Percentiles rank a stretch among this genome's conserved stretches.
Conservation (phyloP, 2,888 invertebrate genomes). For the Imbricaverruca yamaguchii region DNA sequence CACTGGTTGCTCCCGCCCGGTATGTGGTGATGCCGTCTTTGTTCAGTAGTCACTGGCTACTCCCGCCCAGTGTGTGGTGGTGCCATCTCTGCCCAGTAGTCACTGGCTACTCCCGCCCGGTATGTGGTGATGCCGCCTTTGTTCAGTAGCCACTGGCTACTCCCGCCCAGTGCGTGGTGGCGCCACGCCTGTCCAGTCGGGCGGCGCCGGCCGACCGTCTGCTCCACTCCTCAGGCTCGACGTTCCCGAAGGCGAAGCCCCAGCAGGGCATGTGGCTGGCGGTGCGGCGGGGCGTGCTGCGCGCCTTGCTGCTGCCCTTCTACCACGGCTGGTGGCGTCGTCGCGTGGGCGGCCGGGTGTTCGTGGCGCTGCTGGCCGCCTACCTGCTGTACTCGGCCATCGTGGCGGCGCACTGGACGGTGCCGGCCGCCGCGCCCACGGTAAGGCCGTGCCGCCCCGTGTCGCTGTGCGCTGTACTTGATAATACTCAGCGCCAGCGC, state of each 20-base stretch:
- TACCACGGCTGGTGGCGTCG: slow-evolving; percentile 83
- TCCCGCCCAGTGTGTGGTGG: too few relatives aligned
- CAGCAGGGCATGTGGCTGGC: slow-evolving; percentile 83
- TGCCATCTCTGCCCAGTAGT: too few relatives aligned
- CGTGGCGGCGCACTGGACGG: neutral
- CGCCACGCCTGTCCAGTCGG: too few relatives aligned
- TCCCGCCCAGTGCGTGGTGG: too few relatives aligned
- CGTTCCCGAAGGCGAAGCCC: slow-evolving; percentile 91
- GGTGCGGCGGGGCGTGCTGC: slow-evolving; percentile 68
- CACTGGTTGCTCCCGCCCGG: too few relatives aligned
- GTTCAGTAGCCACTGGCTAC: too few relatives aligned
- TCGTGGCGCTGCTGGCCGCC: slow-evolving; percentile 58
- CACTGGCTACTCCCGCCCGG: too few relatives aligned
- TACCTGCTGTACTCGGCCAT: slow-evolving; percentile 51
- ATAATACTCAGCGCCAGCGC: neutral
- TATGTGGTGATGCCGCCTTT: too few relatives aligned
- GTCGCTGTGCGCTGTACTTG: neutral
- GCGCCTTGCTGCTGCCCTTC: slow-evolving; percentile 74
- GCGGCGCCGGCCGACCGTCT: neutral
- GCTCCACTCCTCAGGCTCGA: slow-evolving; percentile 60
- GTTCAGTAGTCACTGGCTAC: too few relatives aligned
- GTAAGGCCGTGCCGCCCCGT: too few relatives aligned
- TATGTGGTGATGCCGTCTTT: too few relatives aligned
- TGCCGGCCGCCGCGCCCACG: too few relatives aligned
- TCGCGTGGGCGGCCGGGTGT: slow-evolving; percentile 72